These are phyloP conservation scores for Tychaedon coryphoeus DNA, from an alignment of 2,113 vertebrate species.

Conservation along the genomic window DNA sequence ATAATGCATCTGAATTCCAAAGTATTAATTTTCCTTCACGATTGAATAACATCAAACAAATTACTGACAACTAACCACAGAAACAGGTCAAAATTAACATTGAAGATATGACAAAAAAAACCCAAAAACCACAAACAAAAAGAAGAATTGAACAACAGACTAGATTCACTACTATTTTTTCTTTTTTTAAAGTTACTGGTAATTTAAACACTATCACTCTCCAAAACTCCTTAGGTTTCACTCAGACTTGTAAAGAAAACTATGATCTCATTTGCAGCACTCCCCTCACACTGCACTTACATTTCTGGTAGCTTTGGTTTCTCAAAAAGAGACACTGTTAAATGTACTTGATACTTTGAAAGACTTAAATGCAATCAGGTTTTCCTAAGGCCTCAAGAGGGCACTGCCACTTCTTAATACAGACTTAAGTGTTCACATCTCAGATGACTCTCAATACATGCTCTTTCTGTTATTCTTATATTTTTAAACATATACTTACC, in stretches of 20 bases:
- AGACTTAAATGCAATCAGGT: not conserved
- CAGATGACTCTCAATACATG: not conserved
- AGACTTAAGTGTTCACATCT: not conserved
- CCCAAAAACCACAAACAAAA: not conserved
- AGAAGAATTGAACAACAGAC: not conserved
- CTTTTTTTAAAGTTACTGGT: not conserved
- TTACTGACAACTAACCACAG: not conserved
- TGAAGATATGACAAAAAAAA: not conserved
- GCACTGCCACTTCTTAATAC: not conserved
- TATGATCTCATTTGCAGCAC: not conserved
- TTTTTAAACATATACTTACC: slow-evolving; percentile 77
- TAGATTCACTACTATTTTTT: not conserved
- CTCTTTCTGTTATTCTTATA: not conserved
- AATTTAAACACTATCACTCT: not conserved
- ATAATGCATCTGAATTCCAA: not conserved
- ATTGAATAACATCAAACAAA: not conserved
- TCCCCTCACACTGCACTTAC: not conserved
- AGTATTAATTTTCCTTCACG: not conserved
- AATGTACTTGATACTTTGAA: not conserved
- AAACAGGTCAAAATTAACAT: not conserved
- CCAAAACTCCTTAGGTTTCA: not conserved
- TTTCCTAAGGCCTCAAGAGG: slow-evolving; percentile 56
- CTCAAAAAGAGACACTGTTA: not conserved
- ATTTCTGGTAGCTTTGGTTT: not conserved
- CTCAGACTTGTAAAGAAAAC: not conserved